Base-by-base conservation (phyloP, 2,888 invertebrate species). In the Chironomus riparius region DNA sequence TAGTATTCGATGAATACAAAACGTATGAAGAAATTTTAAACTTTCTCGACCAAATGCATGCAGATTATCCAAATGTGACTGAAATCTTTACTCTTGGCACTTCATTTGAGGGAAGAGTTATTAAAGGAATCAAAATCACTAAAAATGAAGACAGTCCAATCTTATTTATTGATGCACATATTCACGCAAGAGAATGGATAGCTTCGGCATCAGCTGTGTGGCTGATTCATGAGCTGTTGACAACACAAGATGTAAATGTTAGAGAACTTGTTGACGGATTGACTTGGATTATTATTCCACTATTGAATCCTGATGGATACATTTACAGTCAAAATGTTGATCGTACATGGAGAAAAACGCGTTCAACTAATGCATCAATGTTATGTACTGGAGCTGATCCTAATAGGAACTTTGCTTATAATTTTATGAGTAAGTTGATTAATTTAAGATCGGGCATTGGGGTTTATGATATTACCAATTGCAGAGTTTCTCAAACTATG, bases 181-280 rank as follows among this genome's bases (percentile, higher is more conserved):
- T 91, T 79, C 87, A 92, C 77, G 92, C 88, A 0, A 88, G 93
- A 68, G 94, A 94, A 82, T 94, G 91, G 91, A 86, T 91, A 4
- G 86, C 89, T 0, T 88, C 91, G 0, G 89, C 90, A 0, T 86
- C 89, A 0, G 82, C 88, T 0, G 87, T 90, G 0, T 91, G 88
- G 79, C 83, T 91, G 1, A 81, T 88, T 5, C 87, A 90, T 78
- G 86, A 91, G 80, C 81, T 91, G 3, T 82, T 90, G 12, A 86
- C 85, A 76, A 89, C 89, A 48, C 81, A 85, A 0, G 83, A 88
- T 28, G 79, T 82, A 0, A 85, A 86, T 13, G 82, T 88, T 0
- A 82, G 82, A 75, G 78, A 82, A 7, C 85, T 88, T 10, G 86
- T 87, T 0, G 84, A 87, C 73, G 85, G 85, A 47, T 87, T 86